phyloP scores from a whole-genome alignment of 2,888 invertebrate species.

The Achlya flavicornis region DNA sequence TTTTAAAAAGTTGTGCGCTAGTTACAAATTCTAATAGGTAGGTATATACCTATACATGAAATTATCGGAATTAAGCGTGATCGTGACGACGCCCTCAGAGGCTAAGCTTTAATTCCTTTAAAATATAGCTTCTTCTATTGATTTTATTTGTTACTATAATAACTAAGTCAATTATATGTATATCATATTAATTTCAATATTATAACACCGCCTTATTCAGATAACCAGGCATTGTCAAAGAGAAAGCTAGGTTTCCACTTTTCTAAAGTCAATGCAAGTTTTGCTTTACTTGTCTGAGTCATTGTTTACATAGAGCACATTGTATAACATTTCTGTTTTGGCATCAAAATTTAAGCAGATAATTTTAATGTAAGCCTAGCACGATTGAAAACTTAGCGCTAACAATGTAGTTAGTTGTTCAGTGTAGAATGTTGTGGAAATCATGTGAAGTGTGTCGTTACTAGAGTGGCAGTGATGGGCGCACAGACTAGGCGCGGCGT shows the following conservation, averaged over 20 bases:
- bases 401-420: neutral
- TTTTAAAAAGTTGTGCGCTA: too few species aligned
- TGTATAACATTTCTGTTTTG: neutral
- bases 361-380: neutral
- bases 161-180: too few species aligned
- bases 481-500: constrained; percentile 18
- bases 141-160: too few species aligned
- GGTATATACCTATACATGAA: too few species aligned
- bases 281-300: neutral
- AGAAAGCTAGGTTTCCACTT: neutral
- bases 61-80: too few species aligned
- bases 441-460: constrained; percentile 60
- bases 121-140: too few species aligned
- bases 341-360: neutral
- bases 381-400: neutral
- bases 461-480: constrained; percentile 28
- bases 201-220: too few species aligned
- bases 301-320: neutral
- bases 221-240: too few species aligned
- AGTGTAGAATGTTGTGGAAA: constrained; percentile 54
- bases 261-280: neutral
- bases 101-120: too few species aligned
- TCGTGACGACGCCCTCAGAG: too few species aligned
- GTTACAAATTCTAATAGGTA: too few species aligned
- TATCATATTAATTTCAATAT: too few species aligned